A percentile compares a stretch with the other conserved stretches of the same genome.
Conservation (phyloP, 2,797 vertebrate species). For the Rhabdomys pumilio region DNA sequence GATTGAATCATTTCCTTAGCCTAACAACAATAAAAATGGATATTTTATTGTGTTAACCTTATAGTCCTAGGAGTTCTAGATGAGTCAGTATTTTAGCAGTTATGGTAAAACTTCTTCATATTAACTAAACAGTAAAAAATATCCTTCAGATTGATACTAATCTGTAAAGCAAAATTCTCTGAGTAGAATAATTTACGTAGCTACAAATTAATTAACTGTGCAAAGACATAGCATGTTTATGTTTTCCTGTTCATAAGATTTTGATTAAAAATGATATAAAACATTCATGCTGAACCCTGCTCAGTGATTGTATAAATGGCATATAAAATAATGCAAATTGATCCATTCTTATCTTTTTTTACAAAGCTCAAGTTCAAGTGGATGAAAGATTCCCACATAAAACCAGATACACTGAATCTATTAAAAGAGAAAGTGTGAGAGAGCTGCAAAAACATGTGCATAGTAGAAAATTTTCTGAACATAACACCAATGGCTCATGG, state of each 20-base stretch:
- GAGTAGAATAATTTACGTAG: not conserved
- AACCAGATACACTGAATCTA: too few relatives aligned
- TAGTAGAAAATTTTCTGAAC: too few relatives aligned
- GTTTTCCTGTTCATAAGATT: not conserved
- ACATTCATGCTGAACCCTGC: not conserved
- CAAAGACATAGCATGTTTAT: not conserved
- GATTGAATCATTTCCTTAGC: not conserved
- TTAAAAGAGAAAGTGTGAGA: too few relatives aligned
- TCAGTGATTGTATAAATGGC: too few relatives aligned
- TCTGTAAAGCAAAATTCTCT: not conserved
- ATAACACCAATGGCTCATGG: too few relatives aligned
- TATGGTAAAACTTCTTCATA: not conserved
- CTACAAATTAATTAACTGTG: not conserved
- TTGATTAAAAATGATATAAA: not conserved
- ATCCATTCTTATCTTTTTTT: too few relatives aligned
- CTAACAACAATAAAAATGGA: not conserved
- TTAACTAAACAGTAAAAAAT: not conserved
- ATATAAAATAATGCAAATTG: too few relatives aligned
- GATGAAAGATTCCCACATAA: too few relatives aligned
- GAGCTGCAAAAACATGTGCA: too few relatives aligned
- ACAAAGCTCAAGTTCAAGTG: too few relatives aligned
- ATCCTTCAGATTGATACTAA: not conserved
- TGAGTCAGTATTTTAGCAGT: not conserved
- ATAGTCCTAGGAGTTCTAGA: not conserved
- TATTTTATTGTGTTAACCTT: not conserved